These are phyloP conservation scores for Columba janthina DNA, from an alignment of 2,113 vertebrate species.

Conservation along the genomic window DNA sequence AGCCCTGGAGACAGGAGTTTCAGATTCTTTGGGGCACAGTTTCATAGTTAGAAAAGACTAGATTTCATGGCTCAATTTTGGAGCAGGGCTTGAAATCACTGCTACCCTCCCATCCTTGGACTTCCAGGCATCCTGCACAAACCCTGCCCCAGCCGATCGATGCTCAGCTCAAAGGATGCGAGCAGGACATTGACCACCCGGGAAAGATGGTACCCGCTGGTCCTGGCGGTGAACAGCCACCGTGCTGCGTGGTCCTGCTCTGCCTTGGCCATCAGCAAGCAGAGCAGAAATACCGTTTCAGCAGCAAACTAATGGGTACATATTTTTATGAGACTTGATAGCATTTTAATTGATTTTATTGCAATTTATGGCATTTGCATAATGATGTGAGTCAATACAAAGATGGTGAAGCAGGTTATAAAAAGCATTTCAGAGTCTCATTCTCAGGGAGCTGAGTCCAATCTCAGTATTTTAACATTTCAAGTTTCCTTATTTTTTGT, in stretches of 20 bases:
- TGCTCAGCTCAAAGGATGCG: background rate
- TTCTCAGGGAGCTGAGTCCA: background rate
- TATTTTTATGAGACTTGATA: conserved; percentile 60
- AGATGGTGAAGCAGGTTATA: conserved; percentile 21
- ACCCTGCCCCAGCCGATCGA: background rate
- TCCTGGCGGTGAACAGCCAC: background rate
- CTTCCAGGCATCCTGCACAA: background rate
- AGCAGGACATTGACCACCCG: accelerated
- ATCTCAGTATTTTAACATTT: background rate
- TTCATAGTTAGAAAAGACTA: background rate
- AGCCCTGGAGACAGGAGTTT: background rate
- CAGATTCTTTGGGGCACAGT: background rate
- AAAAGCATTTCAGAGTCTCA: background rate
- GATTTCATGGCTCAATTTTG: accelerated
- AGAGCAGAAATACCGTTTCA: conserved; percentile 18
- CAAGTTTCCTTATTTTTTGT: background rate
- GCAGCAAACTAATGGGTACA: conserved; percentile 38
- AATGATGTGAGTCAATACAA: conserved; percentile 45
- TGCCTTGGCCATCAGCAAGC: background rate
- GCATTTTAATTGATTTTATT: conserved; percentile 69
- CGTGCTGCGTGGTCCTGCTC: background rate
- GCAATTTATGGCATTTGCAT: conserved; percentile 61
- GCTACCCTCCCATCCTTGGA: background rate
- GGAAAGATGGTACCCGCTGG: background rate
- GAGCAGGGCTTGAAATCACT: background rate